Evolutionary conservation across 2,888 invertebrate species (phyloP), one percentile per base, ranked within the genome.

Genomic region (Tetranychus truncatus): DNA sequence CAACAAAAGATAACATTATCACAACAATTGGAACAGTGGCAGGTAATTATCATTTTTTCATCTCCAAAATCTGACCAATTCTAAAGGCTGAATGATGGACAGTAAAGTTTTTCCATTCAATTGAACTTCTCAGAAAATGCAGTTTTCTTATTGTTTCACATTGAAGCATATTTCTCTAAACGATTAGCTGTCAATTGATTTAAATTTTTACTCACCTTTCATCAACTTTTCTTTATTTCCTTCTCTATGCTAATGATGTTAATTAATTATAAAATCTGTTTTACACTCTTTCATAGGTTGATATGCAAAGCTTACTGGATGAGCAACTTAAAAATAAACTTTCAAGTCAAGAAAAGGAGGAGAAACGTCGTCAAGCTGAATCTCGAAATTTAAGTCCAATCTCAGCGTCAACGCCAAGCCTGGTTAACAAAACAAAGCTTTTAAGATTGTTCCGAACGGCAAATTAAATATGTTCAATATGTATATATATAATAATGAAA

Each of bases 1-100:
- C 89, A 93, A 80, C 95, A 95, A 84, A 95, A 95, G 84, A 89
- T 95, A 74, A 92, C 93, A 82, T 86, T 95, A 44, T 92, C 93
- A 24, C 92, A 95, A 81, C 94, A 95, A 83, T 84, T 95, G 75
- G 95, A 95, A 81, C 94, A 95, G 86, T 95, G 94, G 94, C 92
- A 92, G 91, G 91, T 90, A 79, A 81, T 86, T 80, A 74, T 66
- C 55, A 11, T 15, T n/a, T 45, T 24, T 34, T 6, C 9, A 6
- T 44, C 9, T 34, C 7, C 8, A 45, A 18, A 21, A 1, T 20
- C 8, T 65, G 9, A n/a, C 24, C n/a, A 15, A 11, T 65, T n/a
- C 45, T 46, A n/a, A 18, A 72, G 34, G 5, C 3, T 34, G 4
- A 34, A 34, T 34, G 34, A 34, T 4, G 34, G 34, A 34, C 34